A percentile compares a stretch with the other conserved stretches of the same genome.
Evolutionary conservation across 2,888 invertebrate genomes (phyloP).

Genomic region (Epicampocera succincta): DNA sequence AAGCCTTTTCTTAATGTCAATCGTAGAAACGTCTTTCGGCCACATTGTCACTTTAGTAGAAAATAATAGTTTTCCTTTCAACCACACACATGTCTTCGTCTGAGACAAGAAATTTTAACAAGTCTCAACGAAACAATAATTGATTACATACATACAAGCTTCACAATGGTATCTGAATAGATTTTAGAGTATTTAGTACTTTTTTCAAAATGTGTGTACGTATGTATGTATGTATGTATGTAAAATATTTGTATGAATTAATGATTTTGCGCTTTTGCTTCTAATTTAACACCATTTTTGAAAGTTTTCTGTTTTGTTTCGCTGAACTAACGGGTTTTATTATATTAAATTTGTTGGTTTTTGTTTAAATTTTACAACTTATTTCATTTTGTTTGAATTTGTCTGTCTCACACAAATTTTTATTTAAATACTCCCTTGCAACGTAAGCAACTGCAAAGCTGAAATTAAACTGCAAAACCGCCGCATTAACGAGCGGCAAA

Average conservation of each 20-base stretch:
- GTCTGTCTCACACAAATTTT: not conserved
- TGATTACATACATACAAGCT: not conserved
- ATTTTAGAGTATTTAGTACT: slow-evolving; percentile 12
- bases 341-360: not conserved
- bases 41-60: slow-evolving; percentile 18
- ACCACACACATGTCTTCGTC: not conserved
- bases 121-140: slow-evolving; percentile 6
- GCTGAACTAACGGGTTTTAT: slow-evolving; percentile 1
- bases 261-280: slow-evolving; percentile 24
- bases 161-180: slow-evolving; percentile 40
- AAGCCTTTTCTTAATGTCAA: slow-evolving; percentile 13
- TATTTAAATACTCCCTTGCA: slow-evolving; percentile 59
- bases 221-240: too few relatives aligned
- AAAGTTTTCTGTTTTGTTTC: slow-evolving; percentile 12
- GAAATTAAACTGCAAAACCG: slow-evolving; percentile 73
- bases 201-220: not conserved
- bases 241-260: slow-evolving; percentile 13
- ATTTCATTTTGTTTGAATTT: slow-evolving; percentile 10
- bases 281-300: slow-evolving; percentile 9
- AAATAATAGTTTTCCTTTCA: slow-evolving; percentile 1
- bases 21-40: not conserved
- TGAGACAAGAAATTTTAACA: slow-evolving; percentile 37
- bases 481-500: slow-evolving; percentile 66
- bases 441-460: slow-evolving; percentile 72
- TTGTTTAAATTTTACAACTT: too few relatives aligned